Percentiles rank a stretch among this genome's conserved stretches.
Evolutionary conservation across 2,888 invertebrate species (phyloP).

Genomic region (Dexiosoma caninum): DNA sequence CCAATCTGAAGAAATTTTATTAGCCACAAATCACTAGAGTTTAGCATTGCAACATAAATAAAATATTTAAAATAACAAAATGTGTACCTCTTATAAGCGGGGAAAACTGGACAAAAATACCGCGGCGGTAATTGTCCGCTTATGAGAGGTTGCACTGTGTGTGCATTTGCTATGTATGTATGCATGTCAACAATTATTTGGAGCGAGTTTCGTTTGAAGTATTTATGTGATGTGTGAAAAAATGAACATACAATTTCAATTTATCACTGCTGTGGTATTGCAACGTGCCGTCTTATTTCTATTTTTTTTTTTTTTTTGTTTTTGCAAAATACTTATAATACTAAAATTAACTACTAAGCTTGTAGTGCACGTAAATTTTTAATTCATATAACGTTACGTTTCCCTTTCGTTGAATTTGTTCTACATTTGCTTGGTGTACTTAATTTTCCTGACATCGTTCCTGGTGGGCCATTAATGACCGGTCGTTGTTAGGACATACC

Average conservation of each 20-base stretch:
- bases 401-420: conserved; percentile 10
- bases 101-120: no score
- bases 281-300: conserved; percentile 1
- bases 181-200: neutral
- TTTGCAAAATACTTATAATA: neutral
- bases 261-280: conserved; percentile 35
- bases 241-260: conserved; percentile 34
- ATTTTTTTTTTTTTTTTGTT: neutral
- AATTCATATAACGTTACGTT: neutral
- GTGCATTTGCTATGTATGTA: no score
- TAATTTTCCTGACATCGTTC: conserved; percentile 28
- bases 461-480: conserved; percentile 38
- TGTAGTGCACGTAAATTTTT: neutral
- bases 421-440: neutral
- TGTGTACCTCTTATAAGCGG: no score
- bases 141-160: no score
- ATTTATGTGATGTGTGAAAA: neutral
- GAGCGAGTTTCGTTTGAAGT: neutral
- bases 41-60: no score
- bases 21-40: no score
- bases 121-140: no score
- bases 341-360: conserved; percentile 33
- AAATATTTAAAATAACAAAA: no score
- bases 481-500: conserved; percentile 27
- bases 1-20: no score